These are phyloP conservation scores for Panthera leo DNA, from an alignment of 2,113 vertebrate species.

Conservation along the genomic window DNA sequence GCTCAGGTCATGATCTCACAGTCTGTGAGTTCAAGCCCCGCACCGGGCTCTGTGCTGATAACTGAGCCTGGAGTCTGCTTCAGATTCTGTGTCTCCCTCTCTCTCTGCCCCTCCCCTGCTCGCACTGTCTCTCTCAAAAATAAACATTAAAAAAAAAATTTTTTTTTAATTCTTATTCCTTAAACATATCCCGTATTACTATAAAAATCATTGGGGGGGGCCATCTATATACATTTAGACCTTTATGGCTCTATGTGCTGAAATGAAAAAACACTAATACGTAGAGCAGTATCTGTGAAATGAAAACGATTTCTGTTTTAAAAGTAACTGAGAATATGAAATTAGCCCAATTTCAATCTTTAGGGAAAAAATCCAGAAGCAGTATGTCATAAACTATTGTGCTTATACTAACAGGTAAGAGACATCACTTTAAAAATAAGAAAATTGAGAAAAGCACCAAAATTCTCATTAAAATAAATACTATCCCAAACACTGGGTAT, in stretches of 20 bases:
- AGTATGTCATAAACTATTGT: not conserved
- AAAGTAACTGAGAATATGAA: conserved; percentile 38
- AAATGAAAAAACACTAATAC: not conserved
- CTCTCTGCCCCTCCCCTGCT: too few relatives aligned
- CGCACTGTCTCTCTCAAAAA: too few relatives aligned
- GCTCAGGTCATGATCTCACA: too few relatives aligned
- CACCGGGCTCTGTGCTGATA: too few relatives aligned
- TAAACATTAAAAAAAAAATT: not conserved
- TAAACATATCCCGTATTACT: not conserved
- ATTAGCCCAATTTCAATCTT: conserved; percentile 1
- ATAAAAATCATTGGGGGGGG: not conserved
- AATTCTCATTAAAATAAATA: conserved; percentile 28
- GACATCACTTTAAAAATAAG: not conserved
- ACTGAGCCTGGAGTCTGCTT: too few relatives aligned
- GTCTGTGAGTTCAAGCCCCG: too few relatives aligned
- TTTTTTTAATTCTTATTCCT: not conserved
- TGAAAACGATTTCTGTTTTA: conserved; percentile 29
- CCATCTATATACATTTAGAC: not conserved
- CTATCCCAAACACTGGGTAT: not conserved
- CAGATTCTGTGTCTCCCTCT: too few relatives aligned
- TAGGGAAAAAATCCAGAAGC: not conserved
- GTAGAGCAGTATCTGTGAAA: not conserved
- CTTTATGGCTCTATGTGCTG: not conserved
- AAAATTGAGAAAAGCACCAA: conserved; percentile 13
- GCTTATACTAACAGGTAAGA: not conserved